Conservation (phyloP, 1,140 invertebrate species). For the Polyergus mexicanus region DNA sequence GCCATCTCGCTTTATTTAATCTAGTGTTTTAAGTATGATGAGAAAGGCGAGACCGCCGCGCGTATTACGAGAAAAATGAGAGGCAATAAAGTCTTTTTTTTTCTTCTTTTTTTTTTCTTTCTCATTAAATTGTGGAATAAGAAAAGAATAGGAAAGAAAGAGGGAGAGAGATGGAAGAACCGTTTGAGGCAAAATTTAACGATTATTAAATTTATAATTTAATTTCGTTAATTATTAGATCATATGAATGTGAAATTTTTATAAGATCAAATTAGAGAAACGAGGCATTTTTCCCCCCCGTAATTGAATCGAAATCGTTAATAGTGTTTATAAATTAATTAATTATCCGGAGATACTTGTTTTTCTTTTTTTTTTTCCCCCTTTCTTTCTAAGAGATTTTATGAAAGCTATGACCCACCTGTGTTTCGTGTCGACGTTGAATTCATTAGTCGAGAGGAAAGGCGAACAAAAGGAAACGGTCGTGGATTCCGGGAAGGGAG, state of each 20-base stretch:
- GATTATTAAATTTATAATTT: no score
- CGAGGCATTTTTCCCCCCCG: not conserved
- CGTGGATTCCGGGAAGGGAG: slow-evolving; percentile 2
- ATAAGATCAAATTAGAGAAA: not conserved
- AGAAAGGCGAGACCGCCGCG: not conserved
- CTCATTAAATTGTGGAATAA: not conserved
- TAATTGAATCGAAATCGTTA: not conserved
- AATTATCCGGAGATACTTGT: not conserved
- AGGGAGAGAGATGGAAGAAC: not conserved
- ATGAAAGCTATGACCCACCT: slow-evolving; percentile 1
- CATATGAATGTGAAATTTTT: not conserved
- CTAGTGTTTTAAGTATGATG: not conserved
- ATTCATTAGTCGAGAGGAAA: slow-evolving; percentile 33
- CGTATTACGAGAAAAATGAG: not conserved
- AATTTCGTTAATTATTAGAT: not conserved
- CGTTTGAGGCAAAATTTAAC: not conserved
- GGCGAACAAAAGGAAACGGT: not conserved
- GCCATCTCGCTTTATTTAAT: slow-evolving; percentile 2
- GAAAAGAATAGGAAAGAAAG: not conserved
- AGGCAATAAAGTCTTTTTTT: not conserved
- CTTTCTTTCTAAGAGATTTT: not conserved
- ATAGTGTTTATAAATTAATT: slow-evolving; percentile 13
- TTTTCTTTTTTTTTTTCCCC: no score
- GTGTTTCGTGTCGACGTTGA: slow-evolving; percentile 37
- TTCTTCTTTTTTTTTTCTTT: not conserved